Evolutionary conservation across 1,140 invertebrate genomes (phyloP).

Genomic region (Pachypsylla venusta): DNA sequence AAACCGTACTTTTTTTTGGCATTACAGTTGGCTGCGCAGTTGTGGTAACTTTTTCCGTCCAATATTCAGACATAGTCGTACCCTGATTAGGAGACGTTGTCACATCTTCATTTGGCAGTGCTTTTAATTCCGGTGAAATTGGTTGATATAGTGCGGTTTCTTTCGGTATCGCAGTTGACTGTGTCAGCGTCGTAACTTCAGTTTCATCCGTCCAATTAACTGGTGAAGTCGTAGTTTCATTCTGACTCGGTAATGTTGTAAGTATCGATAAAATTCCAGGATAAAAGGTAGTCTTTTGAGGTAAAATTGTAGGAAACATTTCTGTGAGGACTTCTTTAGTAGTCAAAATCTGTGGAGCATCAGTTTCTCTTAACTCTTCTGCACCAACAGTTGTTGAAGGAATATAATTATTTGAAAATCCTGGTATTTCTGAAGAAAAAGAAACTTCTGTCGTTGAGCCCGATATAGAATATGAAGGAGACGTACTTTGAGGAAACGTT

Average conservation of each 20-base stretch:
- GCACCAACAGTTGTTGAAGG: no score
- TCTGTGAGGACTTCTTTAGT: no score
- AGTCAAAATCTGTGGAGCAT: no score
- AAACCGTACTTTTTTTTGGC: background rate
- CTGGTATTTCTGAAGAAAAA: background rate
- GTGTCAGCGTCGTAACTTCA: no score
- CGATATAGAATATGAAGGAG: background rate
- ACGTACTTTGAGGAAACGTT: background rate
- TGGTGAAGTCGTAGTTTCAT: no score
- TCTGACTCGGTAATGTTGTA: no score
- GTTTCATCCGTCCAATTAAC: no score
- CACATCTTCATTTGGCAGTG: background rate
- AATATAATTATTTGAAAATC: no score
- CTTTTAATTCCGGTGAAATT: background rate
- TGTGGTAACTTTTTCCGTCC: background rate
- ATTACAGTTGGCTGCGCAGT: background rate
- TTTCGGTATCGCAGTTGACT: background rate
- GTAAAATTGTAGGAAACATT: no score
- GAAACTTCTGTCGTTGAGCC: background rate
- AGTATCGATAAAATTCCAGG: no score
- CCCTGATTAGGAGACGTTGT: background rate
- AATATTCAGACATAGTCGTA: background rate
- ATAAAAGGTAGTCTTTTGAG: no score
- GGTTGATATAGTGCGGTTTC: constrained; percentile 5
- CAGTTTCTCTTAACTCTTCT: no score